Conservation (phyloP, 1,140 invertebrate species). For the Pseudomyrmex cubaensis region DNA sequence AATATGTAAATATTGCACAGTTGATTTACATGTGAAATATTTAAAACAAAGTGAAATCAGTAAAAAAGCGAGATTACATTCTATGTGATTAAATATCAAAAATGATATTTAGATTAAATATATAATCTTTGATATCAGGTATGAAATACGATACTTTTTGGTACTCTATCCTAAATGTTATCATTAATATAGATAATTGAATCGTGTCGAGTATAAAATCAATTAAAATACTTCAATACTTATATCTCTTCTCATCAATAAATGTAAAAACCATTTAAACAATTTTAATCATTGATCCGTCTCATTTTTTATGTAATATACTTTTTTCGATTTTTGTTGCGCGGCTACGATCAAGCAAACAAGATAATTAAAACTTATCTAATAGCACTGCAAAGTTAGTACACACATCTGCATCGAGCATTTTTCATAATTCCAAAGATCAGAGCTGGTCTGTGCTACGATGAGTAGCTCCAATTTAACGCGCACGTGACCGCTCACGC, state of each 20-base stretch:
- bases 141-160: neutral
- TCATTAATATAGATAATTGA: too few species aligned
- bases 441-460: neutral
- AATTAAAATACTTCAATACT: too few species aligned
- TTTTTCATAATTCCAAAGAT: neutral
- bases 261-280: too few species aligned
- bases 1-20: constrained; percentile 7
- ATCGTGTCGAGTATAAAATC: neutral
- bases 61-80: neutral
- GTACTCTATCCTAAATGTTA: neutral
- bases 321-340: too few species aligned
- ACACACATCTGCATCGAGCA: neutral
- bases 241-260: too few species aligned
- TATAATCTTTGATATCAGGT: constrained; percentile 4
- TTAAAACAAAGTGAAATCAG: neutral
- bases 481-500: neutral
- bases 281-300: too few species aligned
- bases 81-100: too few species aligned
- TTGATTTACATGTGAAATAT: neutral
- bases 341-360: too few species aligned
- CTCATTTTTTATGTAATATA: too few species aligned
- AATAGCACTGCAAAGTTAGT: neutral
- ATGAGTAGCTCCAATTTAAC: constrained; percentile 26
- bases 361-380: too few species aligned
- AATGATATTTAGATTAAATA: neutral